Conservation (phyloP, 2,888 invertebrate genomes). For the Zygothrica quintamaculata region DNA sequence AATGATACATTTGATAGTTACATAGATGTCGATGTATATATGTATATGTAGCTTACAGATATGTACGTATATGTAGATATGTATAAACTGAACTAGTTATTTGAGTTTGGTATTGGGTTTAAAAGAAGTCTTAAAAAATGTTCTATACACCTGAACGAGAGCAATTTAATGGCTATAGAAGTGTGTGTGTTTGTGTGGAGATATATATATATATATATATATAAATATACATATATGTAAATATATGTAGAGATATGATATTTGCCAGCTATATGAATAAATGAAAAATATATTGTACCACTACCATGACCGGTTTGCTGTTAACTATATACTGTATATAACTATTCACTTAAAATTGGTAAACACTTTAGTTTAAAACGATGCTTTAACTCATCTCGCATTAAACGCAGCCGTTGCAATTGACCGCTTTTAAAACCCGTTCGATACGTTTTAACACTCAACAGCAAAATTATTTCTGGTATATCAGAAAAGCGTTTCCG, state of each 20-base stretch:
- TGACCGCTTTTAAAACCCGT: slow-evolving; percentile 81
- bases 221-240: too few relatives aligned
- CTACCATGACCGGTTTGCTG: slow-evolving; percentile 45
- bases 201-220: too few relatives aligned
- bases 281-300: slow-evolving; percentile 22
- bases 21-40: too few relatives aligned
- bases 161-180: neutral
- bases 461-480: slow-evolving; percentile 82
- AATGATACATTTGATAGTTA: too few relatives aligned
- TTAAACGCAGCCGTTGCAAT: slow-evolving; percentile 45
- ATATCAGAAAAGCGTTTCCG: slow-evolving; percentile 84
- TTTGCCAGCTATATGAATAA: slow-evolving; percentile 2
- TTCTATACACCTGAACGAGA: slow-evolving; percentile 6
- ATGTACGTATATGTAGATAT: neutral
- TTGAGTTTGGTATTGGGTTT: neutral
- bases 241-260: too few relatives aligned
- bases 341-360: slow-evolving; percentile 25
- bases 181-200: neutral
- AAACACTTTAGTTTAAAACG: slow-evolving; percentile 12
- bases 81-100: neutral
- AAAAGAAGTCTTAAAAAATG: neutral
- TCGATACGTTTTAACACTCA: slow-evolving; percentile 79
- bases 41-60: neutral
- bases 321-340: slow-evolving; percentile 14
- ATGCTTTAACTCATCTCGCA: slow-evolving; percentile 41